phyloP scores from a whole-genome alignment of 2,797 vertebrate genomes.

The Philypnodon macrostomus region DNA sequence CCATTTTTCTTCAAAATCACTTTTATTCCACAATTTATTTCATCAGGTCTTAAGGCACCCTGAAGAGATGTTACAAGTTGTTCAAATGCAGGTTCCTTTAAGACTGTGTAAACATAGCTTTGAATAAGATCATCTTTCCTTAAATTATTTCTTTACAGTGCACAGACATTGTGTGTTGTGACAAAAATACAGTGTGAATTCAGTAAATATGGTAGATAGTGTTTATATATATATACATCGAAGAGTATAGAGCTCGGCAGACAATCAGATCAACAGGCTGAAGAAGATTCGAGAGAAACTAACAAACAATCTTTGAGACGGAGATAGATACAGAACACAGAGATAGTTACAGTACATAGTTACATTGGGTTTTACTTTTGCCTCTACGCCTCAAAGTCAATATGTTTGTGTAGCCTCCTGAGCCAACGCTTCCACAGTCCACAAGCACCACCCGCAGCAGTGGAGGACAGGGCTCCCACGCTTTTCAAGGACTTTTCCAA shows the following conservation, averaged over 20 bases:
- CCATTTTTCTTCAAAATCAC: constrained; percentile 82
- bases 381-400: constrained; percentile 39
- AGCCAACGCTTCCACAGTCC: constrained; percentile 12
- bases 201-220: constrained; percentile 73
- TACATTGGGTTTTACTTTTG: constrained; percentile 56
- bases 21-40: constrained; percentile 84
- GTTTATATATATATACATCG: constrained; percentile 74
- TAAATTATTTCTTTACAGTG: constrained; percentile 80
- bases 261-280: constrained; percentile 75
- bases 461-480: constrained; percentile 17
- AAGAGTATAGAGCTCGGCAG: constrained; percentile 74
- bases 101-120: constrained; percentile 79
- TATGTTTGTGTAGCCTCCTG: constrained; percentile 39
- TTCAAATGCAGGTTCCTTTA: constrained; percentile 68
- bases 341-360: constrained; percentile 75
- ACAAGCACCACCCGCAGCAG: constrained; percentile 24
- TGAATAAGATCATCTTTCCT: constrained; percentile 78
- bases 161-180: constrained; percentile 77
- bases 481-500: not conserved
- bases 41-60: constrained; percentile 87
- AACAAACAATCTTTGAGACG: constrained; percentile 73
- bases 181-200: constrained; percentile 78
- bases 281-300: constrained; percentile 64
- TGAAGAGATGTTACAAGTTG: constrained; percentile 75
- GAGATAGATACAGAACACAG: constrained; percentile 71